A percentile compares a stretch with the other conserved stretches of the same genome.
These are phyloP conservation scores for Buphagus erythrorhynchus DNA, from an alignment of 2,797 vertebrate genomes.

Conservation along the genomic window DNA sequence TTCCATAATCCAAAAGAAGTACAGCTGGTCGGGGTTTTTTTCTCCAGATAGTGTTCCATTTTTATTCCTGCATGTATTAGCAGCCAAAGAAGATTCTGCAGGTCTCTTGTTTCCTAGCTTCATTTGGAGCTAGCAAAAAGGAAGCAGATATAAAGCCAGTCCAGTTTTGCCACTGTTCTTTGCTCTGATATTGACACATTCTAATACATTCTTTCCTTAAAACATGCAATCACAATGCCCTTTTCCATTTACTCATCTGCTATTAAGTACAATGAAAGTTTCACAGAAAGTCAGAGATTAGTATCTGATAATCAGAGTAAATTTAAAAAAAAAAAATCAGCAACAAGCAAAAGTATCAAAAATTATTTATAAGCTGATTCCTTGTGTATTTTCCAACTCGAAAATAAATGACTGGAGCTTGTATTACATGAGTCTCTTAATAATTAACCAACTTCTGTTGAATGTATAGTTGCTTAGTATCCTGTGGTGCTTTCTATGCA, in stretches of 20 bases:
- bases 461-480: neutral
- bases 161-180: neutral
- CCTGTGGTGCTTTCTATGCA: neutral
- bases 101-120: neutral
- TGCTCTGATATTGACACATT: neutral
- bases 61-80: neutral
- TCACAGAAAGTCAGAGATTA: neutral
- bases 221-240: fast-evolving
- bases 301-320: neutral
- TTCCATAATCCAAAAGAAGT: neutral
- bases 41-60: neutral
- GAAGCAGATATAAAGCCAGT: neutral
- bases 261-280: neutral
- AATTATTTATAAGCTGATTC: neutral
- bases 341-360: neutral
- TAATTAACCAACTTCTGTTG: neutral
- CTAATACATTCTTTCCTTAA: neutral
- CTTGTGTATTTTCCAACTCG: neutral
- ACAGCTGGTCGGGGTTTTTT: neutral
- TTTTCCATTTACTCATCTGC: neutral
- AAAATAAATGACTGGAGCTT: neutral
- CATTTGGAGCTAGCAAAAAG: neutral
- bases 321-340: neutral
- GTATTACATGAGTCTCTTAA: neutral
- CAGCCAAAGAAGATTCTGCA: neutral